Evolutionary conservation across 1,140 invertebrate species (phyloP), one percentile per base, ranked within the genome.

Genomic region (Eumeta japonica): DNA sequence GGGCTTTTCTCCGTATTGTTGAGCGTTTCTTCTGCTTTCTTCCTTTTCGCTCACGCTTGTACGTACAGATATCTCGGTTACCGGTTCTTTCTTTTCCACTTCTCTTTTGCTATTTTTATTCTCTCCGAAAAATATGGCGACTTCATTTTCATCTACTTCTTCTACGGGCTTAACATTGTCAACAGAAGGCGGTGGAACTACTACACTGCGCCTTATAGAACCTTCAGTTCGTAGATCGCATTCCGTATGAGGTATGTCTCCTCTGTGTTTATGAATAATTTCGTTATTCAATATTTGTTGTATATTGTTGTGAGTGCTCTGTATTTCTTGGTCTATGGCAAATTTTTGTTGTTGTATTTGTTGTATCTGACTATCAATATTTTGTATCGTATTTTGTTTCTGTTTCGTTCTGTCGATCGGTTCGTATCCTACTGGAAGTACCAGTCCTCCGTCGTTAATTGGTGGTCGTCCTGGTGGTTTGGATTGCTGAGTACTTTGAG

Each of bases 81-180:
- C 65, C 0, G 63, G 47, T 24, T 73, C 74, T 16, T 35, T 47
- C 20, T 32, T 51, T 33, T 39, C 53, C 15, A 55, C 45, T 1
- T 49, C 41, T 15, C 50, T 46, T 0, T 38, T 19, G 9, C 47
- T 43, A 11, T 63, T 53, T 33, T 48, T 48, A 15, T 55, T 52
- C 24, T 55, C 58, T 16, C 71, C 76, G 43, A 79, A 80, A 48
- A 75, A 80, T 14, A 81, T 56, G 0, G 78, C 77, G 1, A 81
- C 78, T 37, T 80, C 77, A 35, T 79, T 79, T 13, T 78, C 65
- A 32, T 77, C 71, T 9, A 76, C 56, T 7, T 77, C 62, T 11
- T 67, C 58, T 4, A 62, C 48, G 18, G 51, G 33, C 20, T 50
- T 33, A 10, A 50, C 39, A 9, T 53, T 58, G 0, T 58, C 52